Evolutionary conservation across 2,797 vertebrate genomes (phyloP), one percentile per base, ranked within the genome.

Genomic region (Adelosebastes latens): DNA sequence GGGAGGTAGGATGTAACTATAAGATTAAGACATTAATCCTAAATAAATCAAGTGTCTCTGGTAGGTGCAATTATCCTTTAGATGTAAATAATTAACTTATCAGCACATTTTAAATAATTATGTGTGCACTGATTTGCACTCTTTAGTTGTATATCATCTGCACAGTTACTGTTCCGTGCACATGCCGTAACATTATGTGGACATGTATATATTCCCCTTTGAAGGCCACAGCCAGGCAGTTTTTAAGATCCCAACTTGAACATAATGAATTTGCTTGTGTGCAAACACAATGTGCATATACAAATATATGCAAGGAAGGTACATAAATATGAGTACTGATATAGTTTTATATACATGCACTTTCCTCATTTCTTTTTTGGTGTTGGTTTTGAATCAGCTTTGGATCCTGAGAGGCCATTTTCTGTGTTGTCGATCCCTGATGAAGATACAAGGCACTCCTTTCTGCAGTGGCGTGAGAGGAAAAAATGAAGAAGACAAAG

Each of bases 341-440:
- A 69, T 80, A 76, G 52, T 81, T 87, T 61, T 75, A 74, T 80
- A 85, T 83, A 85, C 87, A 88, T 94, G 90, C 92, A 84, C 70
- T 25, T 79, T 85, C 89, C 89, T 96, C 90, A 96, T 93, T 96
- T 95, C 94, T 97, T 98, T 96, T 99, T 99, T 56, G 97, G 94
- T 84, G 97, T 96, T 16, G 96, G 84, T 91, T 99, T 99, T 77
- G 96, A 95, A 77, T 97, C 97, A 0, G 95, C 96, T 95, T 98
- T 99, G 93, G 98, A 97, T 94, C 97, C 97, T 0, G 97, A 97
- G 94, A 98, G 88, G 83, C 97, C 97, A 0, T 99, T 98, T 93
- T 99, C 98, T 2, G 98, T 99, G 93, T 99, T 98, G 94, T 99
- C 98, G 0, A 98, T 98, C 84, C 97, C 98, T 14, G 98, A 99